A percentile compares a stretch with the other conserved stretches of the same genome.
Evolutionary conservation across 2,113 vertebrate genomes (phyloP).

Genomic region (Chauna torquata): DNA sequence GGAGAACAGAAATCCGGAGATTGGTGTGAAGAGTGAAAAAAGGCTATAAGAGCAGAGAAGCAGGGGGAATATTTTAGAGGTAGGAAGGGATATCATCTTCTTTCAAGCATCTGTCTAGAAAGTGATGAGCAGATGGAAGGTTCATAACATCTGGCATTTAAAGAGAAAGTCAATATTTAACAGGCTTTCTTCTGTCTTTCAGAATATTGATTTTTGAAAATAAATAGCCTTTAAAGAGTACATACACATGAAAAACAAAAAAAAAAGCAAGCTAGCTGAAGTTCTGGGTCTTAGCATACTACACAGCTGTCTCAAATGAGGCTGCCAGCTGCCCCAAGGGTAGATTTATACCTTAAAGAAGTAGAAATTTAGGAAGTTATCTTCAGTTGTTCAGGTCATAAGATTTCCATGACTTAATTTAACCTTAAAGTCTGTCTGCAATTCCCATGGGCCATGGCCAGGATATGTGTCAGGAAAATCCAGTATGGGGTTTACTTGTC

Average conservation of each 20-base stretch:
- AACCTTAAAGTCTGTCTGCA: neutral
- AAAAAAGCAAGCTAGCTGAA: neutral
- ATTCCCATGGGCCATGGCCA: neutral
- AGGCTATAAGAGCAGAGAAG: neutral
- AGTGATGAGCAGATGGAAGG: conserved; percentile 35
- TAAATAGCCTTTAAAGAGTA: neutral
- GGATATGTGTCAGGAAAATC: neutral
- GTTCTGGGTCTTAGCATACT: neutral
- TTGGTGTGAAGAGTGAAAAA: neutral
- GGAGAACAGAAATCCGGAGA: neutral
- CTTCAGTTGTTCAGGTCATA: neutral
- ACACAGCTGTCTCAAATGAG: neutral
- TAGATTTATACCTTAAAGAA: neutral
- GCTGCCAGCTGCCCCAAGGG: neutral
- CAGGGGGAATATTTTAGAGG: neutral
- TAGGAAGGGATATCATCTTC: neutral
- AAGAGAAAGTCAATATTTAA: conserved; percentile 65
- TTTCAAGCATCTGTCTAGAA: conserved; percentile 29
- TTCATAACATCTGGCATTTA: conserved; percentile 56
- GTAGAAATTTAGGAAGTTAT: conserved; percentile 8
- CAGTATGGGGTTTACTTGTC: neutral
- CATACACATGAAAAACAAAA: fast-evolving
- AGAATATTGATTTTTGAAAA: conserved; percentile 63
- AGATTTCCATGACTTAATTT: neutral
- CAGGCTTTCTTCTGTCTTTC: conserved; percentile 44